These are phyloP conservation scores for Omphaloscelis lunosa DNA, from an alignment of 2,888 invertebrate genomes.

Conservation along the genomic window DNA sequence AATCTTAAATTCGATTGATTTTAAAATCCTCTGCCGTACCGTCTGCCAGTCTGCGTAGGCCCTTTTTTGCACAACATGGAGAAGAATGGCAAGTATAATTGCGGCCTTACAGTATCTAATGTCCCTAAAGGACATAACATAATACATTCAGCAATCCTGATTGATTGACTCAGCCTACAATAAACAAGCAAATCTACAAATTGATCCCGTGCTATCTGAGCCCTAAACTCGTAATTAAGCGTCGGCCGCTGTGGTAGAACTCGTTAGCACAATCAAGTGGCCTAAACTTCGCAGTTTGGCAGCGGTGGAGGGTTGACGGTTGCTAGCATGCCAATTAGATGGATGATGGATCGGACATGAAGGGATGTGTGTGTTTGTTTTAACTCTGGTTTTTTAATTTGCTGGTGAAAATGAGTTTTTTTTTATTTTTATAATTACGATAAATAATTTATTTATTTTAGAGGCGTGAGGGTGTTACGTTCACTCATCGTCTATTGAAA, in stretches of 20 bases:
- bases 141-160: not conserved
- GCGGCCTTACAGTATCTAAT: too few relatives aligned
- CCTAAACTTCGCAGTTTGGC: slow-evolving; percentile 56
- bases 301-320: slow-evolving; percentile 18
- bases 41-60: too few relatives aligned
- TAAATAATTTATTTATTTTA: too few relatives aligned
- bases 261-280: slow-evolving; percentile 62
- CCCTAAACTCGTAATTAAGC: slow-evolving; percentile 53
- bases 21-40: too few relatives aligned
- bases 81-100: too few relatives aligned
- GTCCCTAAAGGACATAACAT: not conserved
- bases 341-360: slow-evolving; percentile 39
- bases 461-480: too few relatives aligned
- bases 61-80: too few relatives aligned
- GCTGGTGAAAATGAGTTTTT: too few relatives aligned
- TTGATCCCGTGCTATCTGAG: slow-evolving; percentile 14
- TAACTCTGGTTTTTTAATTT: too few relatives aligned
- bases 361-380: not conserved
- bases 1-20: too few relatives aligned
- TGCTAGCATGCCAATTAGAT: slow-evolving; percentile 35
- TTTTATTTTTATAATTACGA: too few relatives aligned
- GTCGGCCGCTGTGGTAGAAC: slow-evolving; percentile 51
- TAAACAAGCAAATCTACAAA: slow-evolving; percentile 15
- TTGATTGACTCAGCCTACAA: slow-evolving; percentile 15
- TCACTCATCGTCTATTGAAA: too few relatives aligned